These are phyloP conservation scores for Hylyphantes graminicola DNA, from an alignment of 1,140 invertebrate species.

Conservation along the genomic window DNA sequence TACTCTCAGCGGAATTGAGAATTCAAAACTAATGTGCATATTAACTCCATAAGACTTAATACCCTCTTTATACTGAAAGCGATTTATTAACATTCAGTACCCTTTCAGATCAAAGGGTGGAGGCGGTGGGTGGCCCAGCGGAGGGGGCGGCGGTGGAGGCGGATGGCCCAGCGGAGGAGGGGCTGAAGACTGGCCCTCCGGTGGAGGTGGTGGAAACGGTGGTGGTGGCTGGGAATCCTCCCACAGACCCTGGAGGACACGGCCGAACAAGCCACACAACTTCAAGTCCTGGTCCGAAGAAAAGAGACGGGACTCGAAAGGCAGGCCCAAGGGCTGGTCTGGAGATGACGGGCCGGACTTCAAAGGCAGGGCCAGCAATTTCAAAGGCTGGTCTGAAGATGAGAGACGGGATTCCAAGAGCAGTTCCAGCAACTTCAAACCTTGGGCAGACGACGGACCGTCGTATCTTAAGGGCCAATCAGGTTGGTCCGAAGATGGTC, in stretches of 20 bases:
- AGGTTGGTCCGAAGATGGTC: not conserved
- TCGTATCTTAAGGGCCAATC: not conserved
- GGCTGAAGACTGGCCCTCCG: not conserved
- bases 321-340: not conserved
- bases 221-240: conserved; percentile 50
- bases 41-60: no score
- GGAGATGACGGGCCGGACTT: not conserved
- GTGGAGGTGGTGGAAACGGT: conserved; percentile 14
- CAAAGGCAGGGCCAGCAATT: conserved; percentile 2
- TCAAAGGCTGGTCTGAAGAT: not conserved
- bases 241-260: not conserved
- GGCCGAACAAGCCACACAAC: not conserved
- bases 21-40: no score
- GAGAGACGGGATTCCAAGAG: not conserved
- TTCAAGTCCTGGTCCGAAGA: not conserved
- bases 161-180: not conserved
- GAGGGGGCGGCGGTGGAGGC: not conserved
- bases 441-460: not conserved
- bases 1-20: no score
- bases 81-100: no score
- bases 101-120: conserved; percentile 33
- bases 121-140: conserved; percentile 1
- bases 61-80: no score
- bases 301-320: not conserved
- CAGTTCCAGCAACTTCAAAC: not conserved